These are phyloP conservation scores for Desoria tigrina DNA, from an alignment of 2,888 invertebrate species.

Conservation along the genomic window DNA sequence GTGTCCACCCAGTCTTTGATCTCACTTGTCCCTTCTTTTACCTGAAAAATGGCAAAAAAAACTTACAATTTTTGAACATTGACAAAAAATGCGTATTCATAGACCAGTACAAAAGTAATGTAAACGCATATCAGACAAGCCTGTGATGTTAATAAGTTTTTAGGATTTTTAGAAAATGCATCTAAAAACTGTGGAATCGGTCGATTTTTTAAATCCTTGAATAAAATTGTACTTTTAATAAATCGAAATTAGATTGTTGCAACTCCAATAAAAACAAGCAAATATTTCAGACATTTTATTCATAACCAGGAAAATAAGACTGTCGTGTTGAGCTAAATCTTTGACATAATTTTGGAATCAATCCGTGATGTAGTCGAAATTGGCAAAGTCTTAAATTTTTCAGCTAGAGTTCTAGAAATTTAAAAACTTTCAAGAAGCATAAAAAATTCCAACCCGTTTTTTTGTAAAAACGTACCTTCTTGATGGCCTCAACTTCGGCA, in stretches of 20 bases:
- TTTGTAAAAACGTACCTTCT: not conserved
- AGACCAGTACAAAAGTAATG: not conserved
- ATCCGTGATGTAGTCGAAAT: too few relatives aligned
- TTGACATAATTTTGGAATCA: too few relatives aligned
- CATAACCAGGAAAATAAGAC: too few relatives aligned
- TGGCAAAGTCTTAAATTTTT: too few relatives aligned
- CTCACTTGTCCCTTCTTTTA: constrained; percentile 47
- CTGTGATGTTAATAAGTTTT: too few relatives aligned
- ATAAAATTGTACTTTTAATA: not conserved
- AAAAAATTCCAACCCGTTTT: not conserved
- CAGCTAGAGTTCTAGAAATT: not conserved
- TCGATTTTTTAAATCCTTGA: too few relatives aligned
- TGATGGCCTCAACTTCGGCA: not conserved
- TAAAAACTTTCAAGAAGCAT: not conserved
- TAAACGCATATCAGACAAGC: too few relatives aligned
- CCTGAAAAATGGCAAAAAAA: constrained; percentile 16
- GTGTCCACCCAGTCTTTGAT: constrained; percentile 47
- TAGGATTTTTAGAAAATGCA: too few relatives aligned
- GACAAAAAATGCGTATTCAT: not conserved
- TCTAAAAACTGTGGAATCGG: too few relatives aligned
- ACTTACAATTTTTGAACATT: not conserved
- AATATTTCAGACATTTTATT: not conserved
- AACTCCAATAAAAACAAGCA: not conserved
- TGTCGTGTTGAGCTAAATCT: too few relatives aligned
- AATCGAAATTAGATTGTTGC: not conserved